Base-by-base conservation (phyloP, 2,113 vertebrate species). In the Protobothrops flavoviridis region DNA sequence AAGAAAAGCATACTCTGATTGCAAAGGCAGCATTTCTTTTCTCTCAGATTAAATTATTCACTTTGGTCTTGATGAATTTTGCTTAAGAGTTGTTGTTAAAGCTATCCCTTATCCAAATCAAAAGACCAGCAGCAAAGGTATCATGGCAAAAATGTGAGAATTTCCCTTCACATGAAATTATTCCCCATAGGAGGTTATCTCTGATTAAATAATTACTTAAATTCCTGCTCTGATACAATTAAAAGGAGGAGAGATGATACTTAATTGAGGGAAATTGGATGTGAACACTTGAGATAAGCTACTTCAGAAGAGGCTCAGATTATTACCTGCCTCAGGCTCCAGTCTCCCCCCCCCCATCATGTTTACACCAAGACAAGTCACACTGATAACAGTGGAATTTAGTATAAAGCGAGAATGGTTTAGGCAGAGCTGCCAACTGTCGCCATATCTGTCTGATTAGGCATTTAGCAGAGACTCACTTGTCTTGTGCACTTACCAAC, bases 21-120 rank as follows among this genome's bases (percentile, higher is more conserved):
- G 91, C 81, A 91, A 90, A 93, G 93, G 94, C 24, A 69, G 93
- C 85, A 87, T 93, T 95, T 64, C 93, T 89, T 96, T 96, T 87
- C 95, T 95, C 88, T 87, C 89, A 53, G 93, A 93, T 96, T 95
- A 95, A 97, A 96, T 96, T 96, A 96, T 97, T 96, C 93, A 94
- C 90, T 96, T 95, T 95, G 91, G 94, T 91, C 95, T 96, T 95
- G 95, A 96, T 97, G 88, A 93, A 52, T 95, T 95, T 94, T 86
- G 89, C 92, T 91, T 96, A 95, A 64, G 86, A 59, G 10, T 90
- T 91, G 69, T 90, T 94, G 91, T 89, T 94, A 92, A 85, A 90
- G 91, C 90, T 94, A 61, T 88, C 92, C 95, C 69, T 89, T 0
- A 86, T 96, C 85, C 57, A 64, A 94, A 93, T 29, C 64, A 94